Evolutionary conservation across 2,113 vertebrate species (phyloP).

Genomic region (Catagonus wagneri): DNA sequence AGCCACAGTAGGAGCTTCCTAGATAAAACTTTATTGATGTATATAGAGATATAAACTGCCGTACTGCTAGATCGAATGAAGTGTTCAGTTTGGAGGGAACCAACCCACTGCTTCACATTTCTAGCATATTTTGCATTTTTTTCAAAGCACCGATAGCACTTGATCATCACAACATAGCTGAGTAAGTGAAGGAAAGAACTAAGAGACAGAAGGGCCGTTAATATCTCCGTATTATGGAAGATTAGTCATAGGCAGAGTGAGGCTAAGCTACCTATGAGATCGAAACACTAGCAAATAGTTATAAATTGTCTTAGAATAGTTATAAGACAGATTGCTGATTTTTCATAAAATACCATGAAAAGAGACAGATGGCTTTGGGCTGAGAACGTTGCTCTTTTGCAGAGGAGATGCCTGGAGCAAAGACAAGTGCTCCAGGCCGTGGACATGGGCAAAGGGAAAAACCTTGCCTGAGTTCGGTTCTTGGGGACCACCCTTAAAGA

Average conservation of each 20-base stretch:
- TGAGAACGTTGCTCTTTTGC: background rate
- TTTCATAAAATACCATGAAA: background rate
- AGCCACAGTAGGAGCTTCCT: too few species aligned
- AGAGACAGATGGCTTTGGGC: background rate
- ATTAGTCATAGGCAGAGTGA: background rate
- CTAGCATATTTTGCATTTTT: background rate
- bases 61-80: background rate
- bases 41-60: background rate
- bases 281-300: background rate
- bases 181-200: background rate
- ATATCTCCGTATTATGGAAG: background rate
- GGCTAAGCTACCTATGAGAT: background rate
- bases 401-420: background rate
- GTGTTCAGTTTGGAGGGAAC: background rate
- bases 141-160: background rate
- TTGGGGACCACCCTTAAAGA: too few species aligned
- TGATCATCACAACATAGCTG: background rate
- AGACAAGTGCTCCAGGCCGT: background rate
- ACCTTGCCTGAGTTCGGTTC: fast-evolving
- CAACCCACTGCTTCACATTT: background rate
- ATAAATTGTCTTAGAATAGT: too few species aligned
- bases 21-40: background rate
- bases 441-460: background rate
- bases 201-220: background rate
- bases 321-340: background rate